Base-by-base conservation (phyloP, 2,888 invertebrate genomes). In the Athetis lepigone region DNA sequence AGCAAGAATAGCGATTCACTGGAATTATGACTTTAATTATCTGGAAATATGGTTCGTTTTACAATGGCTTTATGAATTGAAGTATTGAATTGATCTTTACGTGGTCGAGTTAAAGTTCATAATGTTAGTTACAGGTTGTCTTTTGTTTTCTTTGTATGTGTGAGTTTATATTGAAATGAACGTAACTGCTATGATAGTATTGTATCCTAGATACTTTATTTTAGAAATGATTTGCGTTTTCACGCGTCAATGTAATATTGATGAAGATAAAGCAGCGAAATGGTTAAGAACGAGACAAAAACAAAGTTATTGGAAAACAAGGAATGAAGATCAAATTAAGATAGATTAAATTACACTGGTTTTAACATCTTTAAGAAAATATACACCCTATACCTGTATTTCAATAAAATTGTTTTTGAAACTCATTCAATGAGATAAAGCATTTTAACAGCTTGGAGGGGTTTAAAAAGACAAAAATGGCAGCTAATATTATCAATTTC, bases 281-380 rank as follows among this genome's bases (percentile, higher is more conserved):
- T 56, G 19, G 9, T 21, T 43, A n/a, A 2, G 16, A 0, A 63
- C 18, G 16, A 36, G n/a, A 9, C 51, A 21, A 63, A 54, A 42
- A 33, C 42, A 47, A 63, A 16, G 0, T 27, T 51, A 64, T 36
- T 64, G 23, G 51, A 64, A 46, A 58, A 39, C 9, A 3, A 18
- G 21, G 13, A 54, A 37, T 29, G 16, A 43, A 27, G 43, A 68
- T 62, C 66, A 55, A 63, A 43, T 23, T 64, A 49, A 65, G 43
- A 42, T 63, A 71, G 51, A 49, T 62, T 58, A 71, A 33, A 49
- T 45, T 9, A 43, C 52, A 69, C 59, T 9, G 49, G 56, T 68
- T 55, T 62, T 71, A 51, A 56, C 40, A 49, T 45, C 19, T 29
- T 42, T 46, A 4, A 54, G 33, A 49, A 29, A 40, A 13, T 2